These are phyloP conservation scores for Hyposoter dolosus DNA, from an alignment of 2,888 invertebrate species.

Conservation along the genomic window DNA sequence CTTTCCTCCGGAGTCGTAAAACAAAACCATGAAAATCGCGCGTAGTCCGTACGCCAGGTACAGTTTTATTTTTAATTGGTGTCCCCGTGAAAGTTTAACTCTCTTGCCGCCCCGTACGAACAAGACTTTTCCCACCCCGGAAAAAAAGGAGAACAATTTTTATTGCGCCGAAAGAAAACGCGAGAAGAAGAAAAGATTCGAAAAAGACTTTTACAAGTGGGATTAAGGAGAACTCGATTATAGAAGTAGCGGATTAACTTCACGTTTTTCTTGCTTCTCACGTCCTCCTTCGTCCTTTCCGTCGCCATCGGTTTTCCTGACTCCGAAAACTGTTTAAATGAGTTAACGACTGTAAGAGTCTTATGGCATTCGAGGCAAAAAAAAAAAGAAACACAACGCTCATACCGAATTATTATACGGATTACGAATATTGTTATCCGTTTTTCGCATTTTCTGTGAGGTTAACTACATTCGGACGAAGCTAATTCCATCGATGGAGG, in stretches of 20 bases:
- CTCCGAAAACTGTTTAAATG: slow-evolving; percentile 75
- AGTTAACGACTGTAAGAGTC: slow-evolving; percentile 73
- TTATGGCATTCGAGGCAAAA: slow-evolving; percentile 56
- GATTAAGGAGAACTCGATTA: slow-evolving; percentile 77
- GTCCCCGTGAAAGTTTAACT: slow-evolving; percentile 34
- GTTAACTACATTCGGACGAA: slow-evolving; percentile 2
- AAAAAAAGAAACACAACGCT: slow-evolving; percentile 44
- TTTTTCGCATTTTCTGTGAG: slow-evolving; percentile 34
- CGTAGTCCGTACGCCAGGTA: slow-evolving; percentile 59
- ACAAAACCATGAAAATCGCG: slow-evolving; percentile 32
- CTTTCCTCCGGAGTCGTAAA: slow-evolving; percentile 42
- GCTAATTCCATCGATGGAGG: slow-evolving; percentile 11
- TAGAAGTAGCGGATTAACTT: slow-evolving; percentile 79
- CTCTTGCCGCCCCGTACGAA: not conserved
- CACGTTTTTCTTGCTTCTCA: slow-evolving; percentile 37
- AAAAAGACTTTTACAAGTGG: slow-evolving; percentile 69
- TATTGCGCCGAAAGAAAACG: slow-evolving; percentile 63
- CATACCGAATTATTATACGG: slow-evolving; percentile 60
- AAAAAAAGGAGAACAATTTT: slow-evolving; percentile 59
- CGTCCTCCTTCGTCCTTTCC: not conserved
- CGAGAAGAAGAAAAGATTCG: slow-evolving; percentile 60
- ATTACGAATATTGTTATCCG: slow-evolving; percentile 66
- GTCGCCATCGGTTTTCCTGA: slow-evolving; percentile 63
- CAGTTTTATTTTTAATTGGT: slow-evolving; percentile 54
- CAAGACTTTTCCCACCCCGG: not conserved